Evolutionary conservation across 1,140 invertebrate species (phyloP).

Genomic region (Cotesia glomerata): DNA sequence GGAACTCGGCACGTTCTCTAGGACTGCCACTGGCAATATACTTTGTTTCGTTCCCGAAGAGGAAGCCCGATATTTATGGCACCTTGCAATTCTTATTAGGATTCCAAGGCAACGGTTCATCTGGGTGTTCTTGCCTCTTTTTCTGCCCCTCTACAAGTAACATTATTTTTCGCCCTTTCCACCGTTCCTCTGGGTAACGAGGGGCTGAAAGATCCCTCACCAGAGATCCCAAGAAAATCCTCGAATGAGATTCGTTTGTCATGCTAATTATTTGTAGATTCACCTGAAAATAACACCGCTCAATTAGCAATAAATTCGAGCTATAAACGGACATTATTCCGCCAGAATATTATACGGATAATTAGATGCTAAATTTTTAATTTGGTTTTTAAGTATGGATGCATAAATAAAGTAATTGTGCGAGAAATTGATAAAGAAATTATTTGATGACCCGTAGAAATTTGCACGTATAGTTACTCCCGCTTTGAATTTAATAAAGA

Average conservation of each 20-base stretch:
- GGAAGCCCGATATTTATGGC: conserved; percentile 49
- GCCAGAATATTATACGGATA: too few relatives aligned
- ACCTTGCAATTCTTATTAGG: conserved; percentile 50
- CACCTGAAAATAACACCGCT: background rate
- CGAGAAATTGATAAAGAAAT: too few relatives aligned
- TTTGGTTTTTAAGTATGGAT: too few relatives aligned
- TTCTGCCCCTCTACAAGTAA: conserved; percentile 4
- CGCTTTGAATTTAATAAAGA: too few relatives aligned
- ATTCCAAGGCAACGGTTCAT: conserved; percentile 45
- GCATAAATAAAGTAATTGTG: too few relatives aligned
- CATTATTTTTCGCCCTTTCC: conserved; percentile 9
- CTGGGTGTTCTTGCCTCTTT: conserved; percentile 34
- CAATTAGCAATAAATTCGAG: background rate
- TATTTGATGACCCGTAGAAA: too few relatives aligned
- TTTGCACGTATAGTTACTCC: too few relatives aligned
- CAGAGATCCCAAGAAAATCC: conserved; percentile 18
- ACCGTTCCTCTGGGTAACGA: conserved; percentile 14
- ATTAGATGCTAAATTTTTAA: too few relatives aligned
- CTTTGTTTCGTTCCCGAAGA: conserved; percentile 49
- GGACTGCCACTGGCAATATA: conserved; percentile 50
- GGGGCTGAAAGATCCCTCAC: too few relatives aligned
- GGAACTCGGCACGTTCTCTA: conserved; percentile 43
- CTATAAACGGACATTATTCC: too few relatives aligned
- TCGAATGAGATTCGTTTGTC: conserved; percentile 20
- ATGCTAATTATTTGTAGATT: conserved; percentile 27